A percentile compares a stretch with the other conserved stretches of the same genome.
These are phyloP conservation scores for Actinia equina DNA, from an alignment of 64 coral and sea anemone species.

Conservation along the genomic window DNA sequence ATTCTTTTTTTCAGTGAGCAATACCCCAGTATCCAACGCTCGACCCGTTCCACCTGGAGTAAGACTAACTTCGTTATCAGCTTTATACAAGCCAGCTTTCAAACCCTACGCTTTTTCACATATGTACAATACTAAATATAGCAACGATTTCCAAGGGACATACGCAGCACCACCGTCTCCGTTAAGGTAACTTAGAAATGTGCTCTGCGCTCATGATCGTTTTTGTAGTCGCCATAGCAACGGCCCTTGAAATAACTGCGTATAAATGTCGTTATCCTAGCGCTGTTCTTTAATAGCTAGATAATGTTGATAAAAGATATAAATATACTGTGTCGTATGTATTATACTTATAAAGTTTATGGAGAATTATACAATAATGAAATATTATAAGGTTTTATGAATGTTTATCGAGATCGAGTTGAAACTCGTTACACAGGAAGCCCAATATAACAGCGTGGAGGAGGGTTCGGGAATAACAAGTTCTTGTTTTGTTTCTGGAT, in stretches of 20 bases:
- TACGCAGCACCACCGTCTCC: constrained; percentile 63
- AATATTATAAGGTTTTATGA: not conserved
- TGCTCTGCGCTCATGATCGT: not conserved
- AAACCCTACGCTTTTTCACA: constrained; percentile 88
- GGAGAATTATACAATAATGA: not conserved
- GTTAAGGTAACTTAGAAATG: constrained; percentile 48
- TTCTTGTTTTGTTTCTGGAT: too few relatives aligned
- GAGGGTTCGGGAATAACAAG: too few relatives aligned
- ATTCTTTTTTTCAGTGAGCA: constrained; percentile 1
- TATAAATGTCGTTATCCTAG: not conserved
- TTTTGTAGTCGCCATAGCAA: constrained; percentile 59
- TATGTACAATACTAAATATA: constrained; percentile 93
- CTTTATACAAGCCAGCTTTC: constrained; percentile 75
- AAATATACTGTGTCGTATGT: too few relatives aligned
- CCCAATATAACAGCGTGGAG: too few relatives aligned
- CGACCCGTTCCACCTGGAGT: not conserved
- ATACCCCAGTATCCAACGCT: constrained; percentile 7
- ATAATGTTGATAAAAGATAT: too few relatives aligned
- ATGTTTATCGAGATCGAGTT: not conserved
- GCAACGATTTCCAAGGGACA: constrained; percentile 76
- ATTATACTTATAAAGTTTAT: not conserved
- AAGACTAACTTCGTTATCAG: constrained; percentile 61
- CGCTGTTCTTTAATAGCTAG: too few relatives aligned
- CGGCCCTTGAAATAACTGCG: not conserved
- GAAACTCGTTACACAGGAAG: too few relatives aligned